phyloP scores from a whole-genome alignment of 1,140 invertebrate species.

The Nomia melanderi region DNA sequence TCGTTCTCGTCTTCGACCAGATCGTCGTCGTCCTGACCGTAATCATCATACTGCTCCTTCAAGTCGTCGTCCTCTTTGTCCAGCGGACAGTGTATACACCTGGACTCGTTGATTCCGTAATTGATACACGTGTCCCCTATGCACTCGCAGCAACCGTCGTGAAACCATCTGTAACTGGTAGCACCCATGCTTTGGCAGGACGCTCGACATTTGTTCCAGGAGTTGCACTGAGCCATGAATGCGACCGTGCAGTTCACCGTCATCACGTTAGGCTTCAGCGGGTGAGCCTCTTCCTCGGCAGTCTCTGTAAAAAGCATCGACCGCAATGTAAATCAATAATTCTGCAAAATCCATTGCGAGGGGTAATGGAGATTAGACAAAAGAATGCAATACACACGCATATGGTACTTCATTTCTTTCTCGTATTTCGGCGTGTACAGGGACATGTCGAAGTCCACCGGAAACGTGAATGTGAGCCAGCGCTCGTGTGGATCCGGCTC shows the following conservation, averaged over 20 bases:
- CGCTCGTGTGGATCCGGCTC: constrained; percentile 87
- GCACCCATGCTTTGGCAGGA: constrained; percentile 90
- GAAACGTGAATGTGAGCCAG: constrained; percentile 90
- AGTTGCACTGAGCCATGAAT: constrained; percentile 94
- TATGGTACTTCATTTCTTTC: constrained; percentile 86
- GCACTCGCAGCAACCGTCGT: constrained; percentile 97
- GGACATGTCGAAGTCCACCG: constrained; percentile 86
- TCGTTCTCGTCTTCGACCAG: constrained; percentile 65
- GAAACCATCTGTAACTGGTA: constrained; percentile 93
- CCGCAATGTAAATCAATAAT: background rate
- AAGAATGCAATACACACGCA: constrained; percentile 82
- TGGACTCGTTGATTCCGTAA: constrained; percentile 94
- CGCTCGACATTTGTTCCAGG: constrained; percentile 91
- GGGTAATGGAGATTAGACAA: too few relatives aligned
- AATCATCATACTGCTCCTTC: constrained; percentile 76
- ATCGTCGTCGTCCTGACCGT: constrained; percentile 75
- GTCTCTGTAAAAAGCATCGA: constrained; percentile 80
- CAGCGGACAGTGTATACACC: constrained; percentile 79
- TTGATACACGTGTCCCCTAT: constrained; percentile 94
- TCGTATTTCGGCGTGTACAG: constrained; percentile 82
- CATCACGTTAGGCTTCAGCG: constrained; percentile 84
- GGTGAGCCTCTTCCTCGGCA: constrained; percentile 82
- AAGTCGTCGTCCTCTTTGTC: constrained; percentile 67
- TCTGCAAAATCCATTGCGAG: too few relatives aligned
- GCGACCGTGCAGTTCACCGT: constrained; percentile 95